Conservation (phyloP, 2,113 vertebrate species). For the Poeciliopsis retropinna region DNA sequence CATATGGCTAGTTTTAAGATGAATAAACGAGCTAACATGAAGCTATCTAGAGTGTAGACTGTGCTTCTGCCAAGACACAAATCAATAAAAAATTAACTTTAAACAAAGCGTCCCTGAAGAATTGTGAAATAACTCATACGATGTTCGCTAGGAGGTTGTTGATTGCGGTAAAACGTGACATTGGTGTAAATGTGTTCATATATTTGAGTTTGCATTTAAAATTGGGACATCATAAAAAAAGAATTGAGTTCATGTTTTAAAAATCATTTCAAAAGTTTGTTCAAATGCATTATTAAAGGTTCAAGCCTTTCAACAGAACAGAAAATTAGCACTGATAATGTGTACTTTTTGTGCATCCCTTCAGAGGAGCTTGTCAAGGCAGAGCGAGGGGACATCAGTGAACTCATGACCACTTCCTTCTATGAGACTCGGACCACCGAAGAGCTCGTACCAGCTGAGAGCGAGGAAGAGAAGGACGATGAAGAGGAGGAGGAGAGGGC, state of each 20-base stretch:
- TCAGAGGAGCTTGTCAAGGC: slow-evolving; percentile 83
- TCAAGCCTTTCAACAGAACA: not conserved
- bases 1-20: not conserved
- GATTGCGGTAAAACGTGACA: not conserved
- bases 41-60: not conserved
- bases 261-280: not conserved
- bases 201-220: not conserved
- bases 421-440: slow-evolving; percentile 86
- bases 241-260: not conserved
- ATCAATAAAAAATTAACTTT: too few relatives aligned
- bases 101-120: too few relatives aligned
- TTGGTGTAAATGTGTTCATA: not conserved
- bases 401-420: slow-evolving; percentile 87
- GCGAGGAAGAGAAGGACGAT: slow-evolving; percentile 83
- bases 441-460: slow-evolving; percentile 83
- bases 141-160: too few relatives aligned
- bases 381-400: slow-evolving; percentile 83
- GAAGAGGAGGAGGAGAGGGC: slow-evolving; percentile 82
- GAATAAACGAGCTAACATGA: not conserved
- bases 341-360: not conserved
- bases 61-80: too few relatives aligned
- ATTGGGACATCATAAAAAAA: not conserved
- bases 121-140: too few relatives aligned
- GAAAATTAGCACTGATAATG: not conserved
- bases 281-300: not conserved